Conservation (phyloP, 2,797 vertebrate species). For the Carapus acus region DNA sequence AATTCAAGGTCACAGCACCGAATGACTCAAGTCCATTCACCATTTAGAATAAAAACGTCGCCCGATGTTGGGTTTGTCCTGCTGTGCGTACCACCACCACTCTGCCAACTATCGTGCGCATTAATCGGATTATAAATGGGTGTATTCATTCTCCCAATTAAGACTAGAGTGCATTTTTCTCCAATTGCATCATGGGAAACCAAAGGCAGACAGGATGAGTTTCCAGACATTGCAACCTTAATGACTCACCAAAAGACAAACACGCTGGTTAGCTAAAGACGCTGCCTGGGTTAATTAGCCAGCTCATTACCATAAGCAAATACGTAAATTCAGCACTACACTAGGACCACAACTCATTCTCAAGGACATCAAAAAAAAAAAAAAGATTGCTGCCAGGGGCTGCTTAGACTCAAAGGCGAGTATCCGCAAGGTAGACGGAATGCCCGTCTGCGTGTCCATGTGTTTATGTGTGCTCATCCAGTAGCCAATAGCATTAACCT, state of each 20-base stretch:
- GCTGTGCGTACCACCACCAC: no score
- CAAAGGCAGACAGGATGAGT: constrained; percentile 12
- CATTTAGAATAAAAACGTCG: no score
- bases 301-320: constrained; percentile 28
- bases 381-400: not conserved
- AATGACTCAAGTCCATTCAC: no score
- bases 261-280: constrained; percentile 14
- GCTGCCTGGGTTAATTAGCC: constrained; percentile 24
- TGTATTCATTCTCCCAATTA: no score
- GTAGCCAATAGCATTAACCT: no score
- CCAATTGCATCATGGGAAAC: not conserved
- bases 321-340: constrained; percentile 13
- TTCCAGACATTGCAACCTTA: constrained; percentile 9
- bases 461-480: constrained; percentile 30
- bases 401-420: constrained; percentile 11
- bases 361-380: constrained; percentile 6
- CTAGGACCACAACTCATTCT: constrained; percentile 34
- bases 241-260: constrained; percentile 27
- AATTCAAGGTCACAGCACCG: no score
- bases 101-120: no score
- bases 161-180: not conserved
- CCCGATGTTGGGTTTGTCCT: no score
- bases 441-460: not conserved
- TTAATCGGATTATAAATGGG: not conserved
- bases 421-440: no score